Evolutionary conservation across 2,888 invertebrate genomes (phyloP), one percentile per base, ranked within the genome.

Genomic region (Pharmacophagus antenor): DNA sequence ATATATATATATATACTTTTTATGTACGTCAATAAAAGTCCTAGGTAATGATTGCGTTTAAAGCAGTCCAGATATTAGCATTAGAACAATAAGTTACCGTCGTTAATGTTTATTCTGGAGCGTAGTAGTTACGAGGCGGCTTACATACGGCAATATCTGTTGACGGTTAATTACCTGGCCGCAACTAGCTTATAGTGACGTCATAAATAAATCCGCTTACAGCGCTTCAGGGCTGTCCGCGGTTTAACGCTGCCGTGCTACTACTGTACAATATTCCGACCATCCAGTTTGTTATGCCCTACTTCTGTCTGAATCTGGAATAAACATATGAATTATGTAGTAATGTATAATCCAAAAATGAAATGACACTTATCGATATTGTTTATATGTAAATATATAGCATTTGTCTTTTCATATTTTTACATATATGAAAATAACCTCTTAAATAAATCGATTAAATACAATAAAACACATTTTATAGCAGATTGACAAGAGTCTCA

Each of bases 121-220:
- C 31, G 50, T 44, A 12, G 42, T 42, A 42, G 42, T 53, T 25
- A 20, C 27, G 48, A n/a, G 20, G 20, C n/a, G 17, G 44, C 20
- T 56, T 48, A 49, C 18, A 49, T 56, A 5, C 18, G 31, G 49
- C 48, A 46, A 56, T 63, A 61, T 63, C 63, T 66, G 56, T 49
- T 56, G 49, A 25, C 41, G 41, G 23, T 56, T 67, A 67, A 68
- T 69, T 69, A 67, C 65, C 61, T 54, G 60, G 60, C 52, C 60
- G 59, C 63, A 65, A 48, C 48, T 23, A 20, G 64, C 58, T 65
- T 61, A 66, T 68, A 65, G 67, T 68, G 66, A 70, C 66, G 68
- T 65, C 67, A 68, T 67, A 65, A 64, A 69, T 68, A 69, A 69
- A 69, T 68, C 68, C 41, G 41, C 56, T 41, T 46, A 23, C 23